These are phyloP conservation scores for Sebastolobus altivelis DNA, from an alignment of 2,797 vertebrate genomes.

Conservation along the genomic window DNA sequence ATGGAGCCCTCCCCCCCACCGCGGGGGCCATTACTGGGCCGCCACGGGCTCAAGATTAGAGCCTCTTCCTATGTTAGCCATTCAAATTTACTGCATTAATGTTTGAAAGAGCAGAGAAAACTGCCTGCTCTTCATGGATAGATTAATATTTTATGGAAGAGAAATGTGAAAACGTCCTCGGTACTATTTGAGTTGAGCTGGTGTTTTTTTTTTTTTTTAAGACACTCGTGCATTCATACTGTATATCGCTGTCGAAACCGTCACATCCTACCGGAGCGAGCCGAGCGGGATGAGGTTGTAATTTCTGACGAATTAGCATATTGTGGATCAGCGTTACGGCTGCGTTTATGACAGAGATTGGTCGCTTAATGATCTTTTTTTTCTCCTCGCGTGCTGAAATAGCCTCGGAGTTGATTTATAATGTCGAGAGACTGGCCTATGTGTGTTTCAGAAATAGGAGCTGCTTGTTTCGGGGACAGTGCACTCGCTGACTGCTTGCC, in stretches of 20 bases:
- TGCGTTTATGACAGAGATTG: constrained; percentile 2
- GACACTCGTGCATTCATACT: constrained; percentile 6
- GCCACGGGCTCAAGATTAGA: constrained; percentile 74
- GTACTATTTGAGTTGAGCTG: constrained; percentile 48
- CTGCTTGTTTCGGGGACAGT: constrained; percentile 65
- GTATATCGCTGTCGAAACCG: constrained; percentile 15
- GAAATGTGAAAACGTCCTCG: constrained; percentile 71
- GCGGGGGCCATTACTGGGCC: constrained; percentile 69
- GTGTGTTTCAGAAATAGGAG: constrained; percentile 65
- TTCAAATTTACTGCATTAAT: constrained; percentile 80
- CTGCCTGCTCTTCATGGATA: constrained; percentile 65
- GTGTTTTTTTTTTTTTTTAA: constrained; percentile 27
- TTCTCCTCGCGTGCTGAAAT: not conserved
- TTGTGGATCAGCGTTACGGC: constrained; percentile 13
- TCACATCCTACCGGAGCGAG: constrained; percentile 18
- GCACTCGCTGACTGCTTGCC: constrained; percentile 53
- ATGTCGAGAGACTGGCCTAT: constrained; percentile 37
- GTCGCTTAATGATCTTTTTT: constrained; percentile 2
- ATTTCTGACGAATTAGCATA: constrained; percentile 27
- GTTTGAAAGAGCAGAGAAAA: constrained; percentile 79
- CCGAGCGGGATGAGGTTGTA: constrained; percentile 1
- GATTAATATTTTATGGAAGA: constrained; percentile 77
- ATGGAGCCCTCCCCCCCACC: constrained; percentile 69
- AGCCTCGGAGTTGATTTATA: constrained; percentile 41
- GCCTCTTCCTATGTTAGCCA: constrained; percentile 68